phyloP scores from a whole-genome alignment of 2,797 vertebrate genomes.

The Sebastiscus tertius region DNA sequence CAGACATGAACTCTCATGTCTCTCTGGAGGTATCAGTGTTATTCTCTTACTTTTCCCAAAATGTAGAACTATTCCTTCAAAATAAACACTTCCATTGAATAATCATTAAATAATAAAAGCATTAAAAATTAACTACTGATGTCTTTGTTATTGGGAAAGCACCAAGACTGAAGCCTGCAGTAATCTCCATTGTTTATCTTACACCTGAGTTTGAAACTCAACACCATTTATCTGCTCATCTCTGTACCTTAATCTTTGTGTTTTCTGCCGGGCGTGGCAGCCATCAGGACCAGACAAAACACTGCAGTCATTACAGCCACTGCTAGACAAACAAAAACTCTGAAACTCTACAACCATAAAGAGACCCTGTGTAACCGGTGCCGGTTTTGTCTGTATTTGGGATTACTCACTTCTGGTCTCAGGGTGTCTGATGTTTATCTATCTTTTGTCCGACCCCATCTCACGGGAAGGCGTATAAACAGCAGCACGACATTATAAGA shows the following conservation, averaged over 20 bases:
- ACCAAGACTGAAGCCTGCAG: neutral
- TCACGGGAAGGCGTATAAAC: too few species aligned
- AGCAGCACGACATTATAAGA: too few species aligned
- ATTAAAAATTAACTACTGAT: neutral
- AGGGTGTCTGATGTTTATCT: neutral
- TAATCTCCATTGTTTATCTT: constrained; percentile 14
- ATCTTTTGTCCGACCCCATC: too few species aligned
- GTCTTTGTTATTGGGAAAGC: neutral
- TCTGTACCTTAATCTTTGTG: constrained; percentile 30
- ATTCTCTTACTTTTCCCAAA: too few species aligned
- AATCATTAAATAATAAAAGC: too few species aligned
- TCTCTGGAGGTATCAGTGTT: too few species aligned
- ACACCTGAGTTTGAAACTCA: neutral
- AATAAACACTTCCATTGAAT: neutral
- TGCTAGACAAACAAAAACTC: neutral
- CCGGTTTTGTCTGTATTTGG: constrained; percentile 7
- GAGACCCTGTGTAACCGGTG: neutral
- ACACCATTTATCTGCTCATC: neutral
- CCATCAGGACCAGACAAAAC: constrained; percentile 31
- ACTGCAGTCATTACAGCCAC: neutral
- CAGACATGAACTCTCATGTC: too few species aligned
- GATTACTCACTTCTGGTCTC: neutral
- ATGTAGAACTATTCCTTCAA: too few species aligned
- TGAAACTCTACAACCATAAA: neutral
- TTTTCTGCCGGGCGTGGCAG: constrained; percentile 36